Conservation (phyloP, 1,140 invertebrate genomes). For the Chionoecetes opilio region DNA sequence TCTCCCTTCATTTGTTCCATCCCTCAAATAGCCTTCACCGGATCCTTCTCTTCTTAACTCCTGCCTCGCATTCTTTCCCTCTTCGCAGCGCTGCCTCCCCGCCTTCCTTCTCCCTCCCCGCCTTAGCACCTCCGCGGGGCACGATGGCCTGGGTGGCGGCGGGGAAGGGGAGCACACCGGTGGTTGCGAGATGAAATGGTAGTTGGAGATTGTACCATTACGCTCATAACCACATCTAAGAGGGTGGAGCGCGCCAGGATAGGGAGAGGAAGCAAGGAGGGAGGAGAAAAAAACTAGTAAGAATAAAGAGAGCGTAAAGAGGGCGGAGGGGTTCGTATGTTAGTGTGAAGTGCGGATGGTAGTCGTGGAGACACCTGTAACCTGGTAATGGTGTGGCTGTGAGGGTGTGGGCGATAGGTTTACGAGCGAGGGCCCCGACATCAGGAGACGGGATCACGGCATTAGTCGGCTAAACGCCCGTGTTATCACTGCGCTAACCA, state of each 20-base stretch:
- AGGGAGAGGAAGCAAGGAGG: not conserved
- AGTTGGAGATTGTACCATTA: slow-evolving; percentile 4
- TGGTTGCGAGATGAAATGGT: slow-evolving; percentile 34
- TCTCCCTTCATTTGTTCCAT: not conserved
- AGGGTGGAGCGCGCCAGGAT: slow-evolving; percentile 9
- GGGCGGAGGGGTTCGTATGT: not conserved
- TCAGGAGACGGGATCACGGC: slow-evolving; percentile 40
- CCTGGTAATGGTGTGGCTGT: not conserved
- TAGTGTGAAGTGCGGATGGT: not conserved
- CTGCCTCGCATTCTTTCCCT: slow-evolving; percentile 36
- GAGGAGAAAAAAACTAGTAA: not conserved
- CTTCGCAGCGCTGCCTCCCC: not conserved
- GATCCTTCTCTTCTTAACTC: slow-evolving; percentile 30
- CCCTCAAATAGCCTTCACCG: no score
- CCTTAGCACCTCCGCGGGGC: not conserved
- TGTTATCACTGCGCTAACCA: slow-evolving; percentile 40
- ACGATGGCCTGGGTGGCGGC: not conserved
- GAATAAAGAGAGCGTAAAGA: not conserved
- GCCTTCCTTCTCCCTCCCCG: slow-evolving; percentile 24
- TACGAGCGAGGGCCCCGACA: not conserved
- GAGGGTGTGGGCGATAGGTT: not conserved
- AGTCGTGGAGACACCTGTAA: not conserved
- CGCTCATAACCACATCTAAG: not conserved
- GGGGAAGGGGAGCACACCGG: not conserved
- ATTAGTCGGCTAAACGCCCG: slow-evolving; percentile 38